Evolutionary conservation across 2,797 vertebrate genomes (phyloP).

Genomic region (Gouania willdenowi): DNA sequence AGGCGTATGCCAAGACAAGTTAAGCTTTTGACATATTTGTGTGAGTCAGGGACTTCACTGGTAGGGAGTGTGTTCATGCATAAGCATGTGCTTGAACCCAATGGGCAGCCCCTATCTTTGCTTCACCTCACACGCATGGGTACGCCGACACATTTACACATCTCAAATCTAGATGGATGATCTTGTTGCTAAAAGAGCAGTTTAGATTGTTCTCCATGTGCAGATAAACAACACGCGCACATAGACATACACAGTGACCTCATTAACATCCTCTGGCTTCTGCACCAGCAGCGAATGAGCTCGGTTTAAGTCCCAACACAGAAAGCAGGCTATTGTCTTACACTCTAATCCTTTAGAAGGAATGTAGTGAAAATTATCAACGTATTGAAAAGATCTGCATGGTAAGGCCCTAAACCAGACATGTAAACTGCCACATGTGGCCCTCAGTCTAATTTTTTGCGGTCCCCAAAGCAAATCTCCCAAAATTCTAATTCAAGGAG

Average conservation of each 20-base stretch:
- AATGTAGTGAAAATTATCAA: constrained; percentile 27
- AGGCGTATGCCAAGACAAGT: constrained; percentile 48
- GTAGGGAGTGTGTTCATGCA: constrained; percentile 59
- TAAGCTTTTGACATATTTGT: constrained; percentile 60
- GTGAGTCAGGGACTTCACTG: constrained; percentile 55
- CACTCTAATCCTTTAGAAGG: constrained; percentile 54
- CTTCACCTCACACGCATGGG: constrained; percentile 20
- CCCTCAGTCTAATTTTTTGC: too few relatives aligned
- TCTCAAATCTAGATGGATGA: constrained; percentile 13
- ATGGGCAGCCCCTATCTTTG: constrained; percentile 37
- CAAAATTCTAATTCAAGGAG: too few relatives aligned
- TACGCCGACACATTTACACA: constrained; percentile 25
- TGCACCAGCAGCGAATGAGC: constrained; percentile 26
- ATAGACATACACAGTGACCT: constrained; percentile 24
- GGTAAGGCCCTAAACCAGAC: too few relatives aligned
- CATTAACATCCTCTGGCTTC: constrained; percentile 46
- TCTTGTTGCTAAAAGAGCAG: constrained; percentile 15
- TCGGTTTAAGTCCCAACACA: constrained; percentile 35
- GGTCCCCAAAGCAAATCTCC: too few relatives aligned
- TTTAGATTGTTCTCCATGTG: constrained; percentile 13
- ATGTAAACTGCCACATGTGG: too few relatives aligned
- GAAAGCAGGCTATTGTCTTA: constrained; percentile 48
- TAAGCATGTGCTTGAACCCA: constrained; percentile 47
- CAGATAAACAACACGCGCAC: constrained; percentile 22
- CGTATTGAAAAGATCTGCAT: constrained; percentile 15